Evolutionary conservation across 1,140 invertebrate genomes (phyloP).

Genomic region (Pseudomyrmex cubaensis): DNA sequence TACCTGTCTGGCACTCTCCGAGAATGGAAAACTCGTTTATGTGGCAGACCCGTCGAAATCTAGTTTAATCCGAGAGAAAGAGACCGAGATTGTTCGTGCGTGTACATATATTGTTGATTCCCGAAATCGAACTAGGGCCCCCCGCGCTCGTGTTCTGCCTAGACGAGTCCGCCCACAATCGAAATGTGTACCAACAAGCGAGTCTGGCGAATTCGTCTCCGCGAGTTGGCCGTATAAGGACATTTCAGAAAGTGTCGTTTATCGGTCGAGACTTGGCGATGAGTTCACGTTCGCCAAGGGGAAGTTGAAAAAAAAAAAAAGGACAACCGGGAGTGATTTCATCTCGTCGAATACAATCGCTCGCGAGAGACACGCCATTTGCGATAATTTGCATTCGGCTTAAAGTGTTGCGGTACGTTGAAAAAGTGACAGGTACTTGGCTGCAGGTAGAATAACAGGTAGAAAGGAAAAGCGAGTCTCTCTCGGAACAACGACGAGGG

Average conservation of each 20-base stretch:
- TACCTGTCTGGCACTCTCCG: conserved; percentile 17
- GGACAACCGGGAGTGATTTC: conserved; percentile 40
- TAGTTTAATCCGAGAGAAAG: conserved; percentile 20
- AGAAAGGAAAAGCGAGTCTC: conserved; percentile 23
- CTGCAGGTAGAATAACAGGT: conserved; percentile 8
- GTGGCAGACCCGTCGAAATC: not conserved
- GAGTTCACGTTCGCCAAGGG: conserved; percentile 20
- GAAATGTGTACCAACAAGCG: not conserved
- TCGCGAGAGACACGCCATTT: conserved; percentile 25
- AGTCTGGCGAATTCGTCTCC: not conserved
- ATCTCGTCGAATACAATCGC: conserved; percentile 28
- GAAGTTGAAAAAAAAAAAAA: conserved; percentile 13
- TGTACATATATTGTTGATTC: not conserved
- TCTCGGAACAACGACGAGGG: not conserved
- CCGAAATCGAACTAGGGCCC: not conserved
- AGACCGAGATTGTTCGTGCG: conserved; percentile 29
- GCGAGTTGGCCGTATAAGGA: conserved; percentile 20
- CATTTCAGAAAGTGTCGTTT: conserved; percentile 21
- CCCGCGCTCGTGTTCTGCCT: conserved; percentile 35
- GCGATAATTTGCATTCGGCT: conserved; percentile 37
- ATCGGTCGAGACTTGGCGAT: not conserved
- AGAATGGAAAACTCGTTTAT: conserved; percentile 37
- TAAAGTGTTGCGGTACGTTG: conserved; percentile 13
- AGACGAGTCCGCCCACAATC: conserved; percentile 47
- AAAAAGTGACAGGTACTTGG: conserved; percentile 24